Base-by-base conservation (phyloP, 1,140 invertebrate species). In the Drosophila ironensis region DNA sequence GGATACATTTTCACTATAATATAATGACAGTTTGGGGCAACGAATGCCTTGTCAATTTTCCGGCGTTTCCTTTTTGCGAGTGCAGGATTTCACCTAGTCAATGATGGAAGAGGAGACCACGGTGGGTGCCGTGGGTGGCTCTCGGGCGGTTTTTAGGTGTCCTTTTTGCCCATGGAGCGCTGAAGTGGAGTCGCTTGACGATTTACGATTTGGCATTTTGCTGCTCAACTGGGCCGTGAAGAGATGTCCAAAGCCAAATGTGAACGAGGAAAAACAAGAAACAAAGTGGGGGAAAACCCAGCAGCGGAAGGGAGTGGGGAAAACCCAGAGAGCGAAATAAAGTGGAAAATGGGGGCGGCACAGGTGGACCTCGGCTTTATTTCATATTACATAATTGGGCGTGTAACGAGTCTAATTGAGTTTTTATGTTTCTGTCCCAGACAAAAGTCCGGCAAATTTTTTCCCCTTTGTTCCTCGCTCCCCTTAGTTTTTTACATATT, bases 391-490 rank as follows among this genome's bases (percentile, higher is more conserved):
- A 80, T 89, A 89, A 89, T 88, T 89, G 87, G 87, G 82, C 87
- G 87, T 88, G 78, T 88, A 89, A 89, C 88, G 76, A 89, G 87
- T 89, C 82, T 89, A 89, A 89, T 89, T 89, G 87, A 89, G 87
- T 89, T 89, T 89, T 89, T 86, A 89, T 89, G 87, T 89, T 86
- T 69, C 40, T 47, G 24, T 17, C 56, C 42, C 51, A 68, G 52
- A 48, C 44, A 69, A 46, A 57, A 42, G 66, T 59, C 53, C 66
- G 28, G 14, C 37, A 54, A 53, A 53, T 56, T 51, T 27, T 40
- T 27, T 38, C 45, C 12, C 38, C 38, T 67, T 68, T 54, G 27
- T 66, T 33, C 14, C 11, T 33, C 7, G n/a, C 30, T 27, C 2
- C 2, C 2, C 14, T 41, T 57, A 12, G 41, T 8, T 4, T 46